Base-by-base conservation (phyloP, 2,888 invertebrate species). In the Eristalis intricaria region DNA sequence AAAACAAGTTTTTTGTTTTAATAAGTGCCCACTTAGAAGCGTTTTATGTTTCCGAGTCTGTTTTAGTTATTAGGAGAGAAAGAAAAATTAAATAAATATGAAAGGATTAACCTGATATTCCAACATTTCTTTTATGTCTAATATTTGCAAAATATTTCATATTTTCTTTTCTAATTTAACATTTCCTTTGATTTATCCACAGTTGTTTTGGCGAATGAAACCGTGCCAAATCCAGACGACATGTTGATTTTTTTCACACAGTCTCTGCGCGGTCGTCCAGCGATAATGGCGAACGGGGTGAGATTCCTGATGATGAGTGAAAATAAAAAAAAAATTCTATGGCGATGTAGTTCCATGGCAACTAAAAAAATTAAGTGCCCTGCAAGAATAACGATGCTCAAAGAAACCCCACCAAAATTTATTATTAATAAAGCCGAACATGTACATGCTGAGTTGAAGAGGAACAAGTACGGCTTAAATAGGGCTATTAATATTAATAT, bases 341-440 rank as follows among this genome's bases (percentile, higher is more conserved):
- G 93, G 93, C 91, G 93, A 23, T 93, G 93, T 89, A 93, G 93
- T 66, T 93, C 92, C 13, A 93, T 93, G 93, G 93, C 93, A 35
- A 93, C 93, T 23, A 93, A 93, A 88, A 93, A 92, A 82, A 90
- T 93, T 5, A 93, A 93, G 89, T 93, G 93, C 63, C 93, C 93
- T 0, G 93, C 93, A 0, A 90, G 93, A 29, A 93, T 93, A 15
- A 93, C 92, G 19, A 93, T 93, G 93, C 88, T 92, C 0, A 93
- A 93, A 89, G 93, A 92, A 86, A 90, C 90, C 22, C 93, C 93
- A n/a, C 93, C 93, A 7, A 92, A 92, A 75, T 93, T 93, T 80
- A 92, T 93, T 2, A 91, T 93, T 38, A 93, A 92, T 83, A 92
- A 93, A 88, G 91, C 92, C 2, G 91, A 93, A 40, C 93, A 93